Percentiles rank a stretch among this genome's conserved stretches.
These are phyloP conservation scores for Dermolepida albohirtum DNA, from an alignment of 2,888 invertebrate genomes.

Conservation along the genomic window DNA sequence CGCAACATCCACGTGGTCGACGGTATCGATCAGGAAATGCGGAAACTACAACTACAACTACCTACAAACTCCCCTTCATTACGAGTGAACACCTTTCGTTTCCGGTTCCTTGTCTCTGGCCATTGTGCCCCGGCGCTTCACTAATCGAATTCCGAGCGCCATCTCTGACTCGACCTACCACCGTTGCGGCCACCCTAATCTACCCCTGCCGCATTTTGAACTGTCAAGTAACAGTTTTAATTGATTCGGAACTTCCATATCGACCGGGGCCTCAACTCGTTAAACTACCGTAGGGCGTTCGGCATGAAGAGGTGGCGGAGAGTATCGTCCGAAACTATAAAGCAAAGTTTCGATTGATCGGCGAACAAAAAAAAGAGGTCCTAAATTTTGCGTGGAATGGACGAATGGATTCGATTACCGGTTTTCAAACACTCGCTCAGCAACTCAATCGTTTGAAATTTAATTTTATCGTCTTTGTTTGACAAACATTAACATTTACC, in stretches of 20 bases:
- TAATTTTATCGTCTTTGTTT: background rate
- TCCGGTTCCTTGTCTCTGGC: slow-evolving; percentile 48
- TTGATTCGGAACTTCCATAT: slow-evolving; percentile 48
- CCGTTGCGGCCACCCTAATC: slow-evolving; percentile 49
- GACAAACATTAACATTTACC: no score
- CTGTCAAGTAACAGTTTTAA: slow-evolving; percentile 53
- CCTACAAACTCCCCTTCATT: slow-evolving; percentile 48
- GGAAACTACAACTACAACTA: slow-evolving; percentile 28
- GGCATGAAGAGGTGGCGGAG: background rate
- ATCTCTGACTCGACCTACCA: slow-evolving; percentile 53
- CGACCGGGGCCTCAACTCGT: slow-evolving; percentile 46
- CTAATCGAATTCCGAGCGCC: slow-evolving; percentile 61
- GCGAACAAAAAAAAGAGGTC: slow-evolving; percentile 15
- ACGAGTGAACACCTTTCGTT: slow-evolving; percentile 50
- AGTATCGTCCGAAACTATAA: slow-evolving; percentile 25
- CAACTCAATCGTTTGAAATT: background rate
- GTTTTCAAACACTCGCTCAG: slow-evolving; percentile 8
- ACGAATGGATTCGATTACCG: background rate
- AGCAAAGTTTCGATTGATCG: slow-evolving; percentile 36
- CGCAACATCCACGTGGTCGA: slow-evolving; percentile 33
- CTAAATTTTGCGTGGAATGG: background rate
- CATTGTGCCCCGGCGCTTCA: slow-evolving; percentile 48
- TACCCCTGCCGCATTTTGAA: slow-evolving; percentile 49
- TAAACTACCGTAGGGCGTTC: slow-evolving; percentile 45
- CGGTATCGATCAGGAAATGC: slow-evolving; percentile 46